phyloP scores from a whole-genome alignment of 1,140 invertebrate species.

The Drosophila carrolli region DNA sequence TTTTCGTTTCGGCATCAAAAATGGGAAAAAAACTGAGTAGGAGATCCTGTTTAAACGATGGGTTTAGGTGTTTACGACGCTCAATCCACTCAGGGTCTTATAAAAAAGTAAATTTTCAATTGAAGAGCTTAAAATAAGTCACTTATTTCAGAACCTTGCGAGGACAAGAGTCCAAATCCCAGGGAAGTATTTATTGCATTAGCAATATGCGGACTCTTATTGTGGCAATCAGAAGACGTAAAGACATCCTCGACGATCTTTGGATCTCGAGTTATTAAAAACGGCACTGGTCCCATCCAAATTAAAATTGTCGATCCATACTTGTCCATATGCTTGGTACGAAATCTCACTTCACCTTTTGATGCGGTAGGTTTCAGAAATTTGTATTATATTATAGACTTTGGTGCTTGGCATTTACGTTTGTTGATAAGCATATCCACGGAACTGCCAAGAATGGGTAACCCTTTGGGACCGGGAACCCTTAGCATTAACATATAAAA shows the following conservation, averaged over 20 bases:
- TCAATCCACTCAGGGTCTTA: conserved; percentile 52
- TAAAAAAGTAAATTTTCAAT: neutral
- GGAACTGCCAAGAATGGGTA: conserved; percentile 58
- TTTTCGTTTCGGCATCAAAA: conserved; percentile 49
- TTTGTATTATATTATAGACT: neutral
- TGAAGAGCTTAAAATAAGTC: neutral
- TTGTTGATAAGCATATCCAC: neutral
- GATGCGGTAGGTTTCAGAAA: neutral
- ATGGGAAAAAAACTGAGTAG: conserved; percentile 48
- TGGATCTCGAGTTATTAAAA: conserved; percentile 52
- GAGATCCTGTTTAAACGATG: conserved; percentile 45
- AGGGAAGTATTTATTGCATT: conserved; percentile 21
- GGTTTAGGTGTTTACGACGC: conserved; percentile 51
- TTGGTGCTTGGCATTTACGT: neutral
- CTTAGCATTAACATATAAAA: conserved; percentile 53
- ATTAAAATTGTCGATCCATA: conserved; percentile 43
- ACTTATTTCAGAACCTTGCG: conserved; percentile 28
- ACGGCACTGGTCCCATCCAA: conserved; percentile 55
- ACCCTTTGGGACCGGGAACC: conserved; percentile 60
- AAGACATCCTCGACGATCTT: conserved; percentile 46
- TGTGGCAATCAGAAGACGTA: conserved; percentile 39
- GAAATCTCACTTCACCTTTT: conserved; percentile 37
- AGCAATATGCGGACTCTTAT: conserved; percentile 29
- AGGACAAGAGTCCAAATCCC: conserved; percentile 44
- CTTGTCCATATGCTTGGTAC: conserved; percentile 12